phyloP scores from a whole-genome alignment of 2,888 invertebrate genomes.

The Octonoba sinensis region DNA sequence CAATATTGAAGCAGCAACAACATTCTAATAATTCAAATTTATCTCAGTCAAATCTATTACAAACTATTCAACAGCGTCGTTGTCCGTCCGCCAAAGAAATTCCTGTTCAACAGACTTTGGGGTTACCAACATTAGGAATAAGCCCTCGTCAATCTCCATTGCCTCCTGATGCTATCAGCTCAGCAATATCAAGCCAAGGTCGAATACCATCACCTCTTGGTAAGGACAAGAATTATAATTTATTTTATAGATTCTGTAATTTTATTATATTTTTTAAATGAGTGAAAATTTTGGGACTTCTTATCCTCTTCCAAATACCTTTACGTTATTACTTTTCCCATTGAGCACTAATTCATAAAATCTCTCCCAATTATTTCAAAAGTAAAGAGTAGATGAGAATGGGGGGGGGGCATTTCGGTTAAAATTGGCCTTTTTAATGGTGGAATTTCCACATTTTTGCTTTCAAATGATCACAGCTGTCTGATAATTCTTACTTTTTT shows the following conservation, averaged over 20 bases:
- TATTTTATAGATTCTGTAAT: not conserved
- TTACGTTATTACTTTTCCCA: no score
- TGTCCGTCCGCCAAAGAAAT: constrained; percentile 58
- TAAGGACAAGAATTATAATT: not conserved
- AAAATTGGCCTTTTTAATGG: no score
- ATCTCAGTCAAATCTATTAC: constrained; percentile 23
- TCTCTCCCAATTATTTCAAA: no score
- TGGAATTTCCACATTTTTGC: no score
- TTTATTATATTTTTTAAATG: no score
- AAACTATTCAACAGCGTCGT: constrained; percentile 28
- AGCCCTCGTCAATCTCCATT: constrained; percentile 61
- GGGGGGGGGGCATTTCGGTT: no score
- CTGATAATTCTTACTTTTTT: no score
- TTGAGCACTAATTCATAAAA: no score
- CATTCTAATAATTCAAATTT: constrained; percentile 21
- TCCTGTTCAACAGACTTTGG: constrained; percentile 53
- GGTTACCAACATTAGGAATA: constrained; percentile 46
- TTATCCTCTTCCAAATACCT: no score
- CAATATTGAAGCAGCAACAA: constrained; percentile 48
- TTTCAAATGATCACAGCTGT: no score
- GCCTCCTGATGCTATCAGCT: constrained; percentile 37
- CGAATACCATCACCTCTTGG: constrained; percentile 63
- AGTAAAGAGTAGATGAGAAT: no score
- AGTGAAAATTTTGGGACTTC: not conserved
- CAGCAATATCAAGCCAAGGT: constrained; percentile 47